Conservation (phyloP, 2,888 invertebrate species). For the Bombylius major region DNA sequence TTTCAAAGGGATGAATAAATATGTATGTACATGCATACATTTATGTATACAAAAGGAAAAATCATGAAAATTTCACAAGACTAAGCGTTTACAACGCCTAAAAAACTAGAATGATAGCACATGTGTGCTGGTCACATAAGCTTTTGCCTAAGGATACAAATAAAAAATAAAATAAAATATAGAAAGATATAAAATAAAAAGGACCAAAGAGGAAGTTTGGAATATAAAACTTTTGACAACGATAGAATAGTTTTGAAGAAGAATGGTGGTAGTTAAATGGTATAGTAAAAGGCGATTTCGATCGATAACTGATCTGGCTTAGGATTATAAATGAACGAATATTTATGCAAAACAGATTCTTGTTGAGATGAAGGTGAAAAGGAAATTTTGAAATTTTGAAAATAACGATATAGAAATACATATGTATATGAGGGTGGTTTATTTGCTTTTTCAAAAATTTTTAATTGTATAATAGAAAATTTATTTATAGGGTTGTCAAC, state of each 20-base stretch:
- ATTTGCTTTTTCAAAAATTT: too few relatives aligned
- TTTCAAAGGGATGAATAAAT: too few relatives aligned
- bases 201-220: background rate
- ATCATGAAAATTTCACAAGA: background rate
- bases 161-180: background rate
- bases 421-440: too few relatives aligned
- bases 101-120: background rate
- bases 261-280: too few relatives aligned
- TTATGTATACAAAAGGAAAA: background rate
- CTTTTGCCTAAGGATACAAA: background rate
- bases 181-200: background rate
- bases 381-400: too few relatives aligned
- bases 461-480: too few relatives aligned
- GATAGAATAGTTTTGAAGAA: background rate
- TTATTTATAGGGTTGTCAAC: too few relatives aligned
- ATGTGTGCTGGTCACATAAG: background rate
- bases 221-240: background rate
- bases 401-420: too few relatives aligned
- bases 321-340: background rate
- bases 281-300: background rate
- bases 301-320: constrained; percentile 1
- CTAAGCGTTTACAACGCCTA: background rate
- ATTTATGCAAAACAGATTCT: background rate
- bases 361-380: too few relatives aligned
- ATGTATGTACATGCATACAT: too few relatives aligned